These are phyloP conservation scores for Bombyx huttoni DNA, from an alignment of 2,888 invertebrate species.

Conservation along the genomic window DNA sequence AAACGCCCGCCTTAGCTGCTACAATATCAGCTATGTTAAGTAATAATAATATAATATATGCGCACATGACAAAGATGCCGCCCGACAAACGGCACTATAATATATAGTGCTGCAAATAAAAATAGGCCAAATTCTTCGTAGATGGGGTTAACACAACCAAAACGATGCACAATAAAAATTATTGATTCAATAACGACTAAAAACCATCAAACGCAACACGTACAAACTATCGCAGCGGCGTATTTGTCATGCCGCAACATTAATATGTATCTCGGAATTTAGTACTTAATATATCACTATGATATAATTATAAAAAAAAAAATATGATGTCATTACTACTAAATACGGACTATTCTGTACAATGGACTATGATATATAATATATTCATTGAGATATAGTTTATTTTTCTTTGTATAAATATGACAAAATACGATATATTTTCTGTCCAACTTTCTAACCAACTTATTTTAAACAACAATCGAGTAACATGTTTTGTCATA, in stretches of 20 bases:
- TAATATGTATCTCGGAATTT: slow-evolving; percentile 51
- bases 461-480: slow-evolving; percentile 64
- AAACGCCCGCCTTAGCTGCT: slow-evolving; percentile 66
- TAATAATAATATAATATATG: slow-evolving; percentile 49
- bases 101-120: slow-evolving; percentile 32
- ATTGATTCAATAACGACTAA: slow-evolving; percentile 21
- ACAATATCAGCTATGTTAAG: slow-evolving; percentile 65
- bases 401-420: slow-evolving; percentile 59
- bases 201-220: slow-evolving; percentile 33
- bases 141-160: slow-evolving; percentile 17
- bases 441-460: slow-evolving; percentile 52
- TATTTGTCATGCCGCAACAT: slow-evolving; percentile 49
- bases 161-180: slow-evolving; percentile 20
- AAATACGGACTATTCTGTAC: slow-evolving; percentile 65
- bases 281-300: slow-evolving; percentile 58
- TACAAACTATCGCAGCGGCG: slow-evolving; percentile 33
- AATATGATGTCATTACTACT: slow-evolving; percentile 50
- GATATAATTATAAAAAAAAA: slow-evolving; percentile 45
- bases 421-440: slow-evolving; percentile 67
- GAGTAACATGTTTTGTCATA: slow-evolving; percentile 49
- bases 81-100: slow-evolving; percentile 26
- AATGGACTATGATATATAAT: slow-evolving; percentile 62
- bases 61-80: slow-evolving; percentile 57
- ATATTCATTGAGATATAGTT: slow-evolving; percentile 48
- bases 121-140: slow-evolving; percentile 53